Conservation (phyloP, 2,113 vertebrate species). For the Mesocricetus auratus region DNA sequence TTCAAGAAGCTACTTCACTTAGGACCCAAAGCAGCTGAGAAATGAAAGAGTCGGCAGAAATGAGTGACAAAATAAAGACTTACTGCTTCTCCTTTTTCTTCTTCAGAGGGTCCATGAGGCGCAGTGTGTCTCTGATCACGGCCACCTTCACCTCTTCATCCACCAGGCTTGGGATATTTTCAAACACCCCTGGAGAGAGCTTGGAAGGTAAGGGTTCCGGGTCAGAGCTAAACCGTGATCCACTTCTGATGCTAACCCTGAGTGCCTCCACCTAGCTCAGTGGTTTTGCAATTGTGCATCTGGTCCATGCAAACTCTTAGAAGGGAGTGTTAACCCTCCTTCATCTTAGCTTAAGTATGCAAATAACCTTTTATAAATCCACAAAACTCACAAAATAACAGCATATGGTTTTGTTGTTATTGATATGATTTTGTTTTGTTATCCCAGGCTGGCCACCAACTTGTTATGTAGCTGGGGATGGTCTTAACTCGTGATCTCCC, state of each 20-base stretch:
- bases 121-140: slow-evolving; percentile 96
- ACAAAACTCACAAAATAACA: slow-evolving; percentile 13
- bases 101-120: slow-evolving; percentile 93
- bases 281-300: background rate
- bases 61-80: slow-evolving; percentile 71
- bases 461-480: background rate
- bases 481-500: background rate
- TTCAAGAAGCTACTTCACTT: background rate
- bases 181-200: slow-evolving; percentile 96
- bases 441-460: background rate
- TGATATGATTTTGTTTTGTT: background rate
- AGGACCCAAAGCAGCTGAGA: background rate
- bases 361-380: slow-evolving; percentile 52
- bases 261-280: background rate
- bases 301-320: background rate
- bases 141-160: slow-evolving; percentile 97
- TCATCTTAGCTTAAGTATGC: background rate
- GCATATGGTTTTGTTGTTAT: background rate
- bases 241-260: background rate
- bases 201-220: slow-evolving; percentile 81
- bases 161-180: slow-evolving; percentile 95
- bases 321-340: background rate
- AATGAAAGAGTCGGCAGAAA: background rate
- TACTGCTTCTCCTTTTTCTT: slow-evolving; percentile 85
- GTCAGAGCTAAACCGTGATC: slow-evolving; percentile 42